phyloP scores from a whole-genome alignment of 2,888 invertebrate genomes.

The Creontiades dilutus region DNA sequence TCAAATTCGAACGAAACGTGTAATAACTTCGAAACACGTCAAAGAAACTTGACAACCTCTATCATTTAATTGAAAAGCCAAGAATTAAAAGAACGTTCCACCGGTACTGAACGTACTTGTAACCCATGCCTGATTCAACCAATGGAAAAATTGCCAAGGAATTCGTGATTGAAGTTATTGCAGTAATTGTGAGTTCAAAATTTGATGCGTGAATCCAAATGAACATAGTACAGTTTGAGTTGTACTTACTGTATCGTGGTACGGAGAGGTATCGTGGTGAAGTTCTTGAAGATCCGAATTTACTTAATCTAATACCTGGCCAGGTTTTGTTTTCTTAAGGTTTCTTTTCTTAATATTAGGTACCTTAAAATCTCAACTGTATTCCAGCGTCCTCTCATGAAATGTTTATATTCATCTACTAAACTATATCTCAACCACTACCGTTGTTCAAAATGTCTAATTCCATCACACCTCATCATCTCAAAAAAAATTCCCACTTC shows the following conservation, averaged over 20 bases:
- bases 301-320: slow-evolving; percentile 18
- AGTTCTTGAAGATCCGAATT: not conserved
- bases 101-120: slow-evolving; percentile 2
- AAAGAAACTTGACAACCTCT: not conserved
- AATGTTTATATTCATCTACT: no score
- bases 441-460: no score
- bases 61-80: not conserved
- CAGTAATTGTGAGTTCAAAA: not conserved
- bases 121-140: not conserved
- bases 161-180: not conserved
- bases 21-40: not conserved
- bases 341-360: not conserved
- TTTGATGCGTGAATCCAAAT: not conserved
- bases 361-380: no score
- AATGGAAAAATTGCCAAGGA: not conserved
- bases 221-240: not conserved
- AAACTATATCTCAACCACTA: no score
- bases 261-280: not conserved
- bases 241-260: slow-evolving; percentile 17
- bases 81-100: not conserved
- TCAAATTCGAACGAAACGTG: not conserved
- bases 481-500: not conserved
- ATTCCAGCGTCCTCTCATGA: no score
- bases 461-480: no score
- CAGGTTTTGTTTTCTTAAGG: not conserved